phyloP scores from a whole-genome alignment of 2,888 invertebrate species.

The Caenorhabditis macrosperma region DNA sequence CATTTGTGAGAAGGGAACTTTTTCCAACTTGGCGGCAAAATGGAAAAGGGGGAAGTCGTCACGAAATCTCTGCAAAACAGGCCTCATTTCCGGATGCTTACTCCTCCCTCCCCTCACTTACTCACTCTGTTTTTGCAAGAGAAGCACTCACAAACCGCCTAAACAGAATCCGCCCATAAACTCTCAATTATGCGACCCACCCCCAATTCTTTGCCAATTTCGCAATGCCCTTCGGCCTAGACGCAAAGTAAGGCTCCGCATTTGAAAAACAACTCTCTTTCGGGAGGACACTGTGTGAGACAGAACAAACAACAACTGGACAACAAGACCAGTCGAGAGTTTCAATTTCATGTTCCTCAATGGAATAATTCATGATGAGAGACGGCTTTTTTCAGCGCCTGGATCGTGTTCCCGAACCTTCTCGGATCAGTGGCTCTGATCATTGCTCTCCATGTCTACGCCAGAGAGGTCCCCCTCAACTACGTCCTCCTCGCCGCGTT shows the following conservation, averaged over 20 bases:
- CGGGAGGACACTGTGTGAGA: no score
- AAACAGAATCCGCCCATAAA: not conserved
- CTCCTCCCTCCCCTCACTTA: no score
- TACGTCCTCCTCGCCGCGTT: slow-evolving; percentile 87
- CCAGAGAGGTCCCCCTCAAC: slow-evolving; percentile 88
- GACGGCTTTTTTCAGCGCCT: slow-evolving; percentile 80
- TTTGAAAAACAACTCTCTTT: no score
- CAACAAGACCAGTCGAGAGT: no score
- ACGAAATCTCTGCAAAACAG: no score
- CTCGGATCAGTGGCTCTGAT: slow-evolving; percentile 85
- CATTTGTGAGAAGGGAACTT: not conserved
- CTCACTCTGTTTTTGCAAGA: no score
- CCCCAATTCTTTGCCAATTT: not conserved
- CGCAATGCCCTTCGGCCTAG: no score
- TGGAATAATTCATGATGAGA: slow-evolving; percentile 12
- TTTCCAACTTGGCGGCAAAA: not conserved
- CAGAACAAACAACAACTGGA: no score
- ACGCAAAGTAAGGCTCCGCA: no score
- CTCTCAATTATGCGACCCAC: slow-evolving; percentile 2
- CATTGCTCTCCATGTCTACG: slow-evolving; percentile 86
- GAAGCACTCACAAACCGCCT: not conserved
- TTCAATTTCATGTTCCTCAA: slow-evolving; percentile 8
- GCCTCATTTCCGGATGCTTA: no score
- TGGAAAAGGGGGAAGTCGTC: not conserved
- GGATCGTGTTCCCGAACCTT: slow-evolving; percentile 81